phyloP scores from a whole-genome alignment of 2,797 vertebrate genomes.

The Hemibagrus guttatus region DNA sequence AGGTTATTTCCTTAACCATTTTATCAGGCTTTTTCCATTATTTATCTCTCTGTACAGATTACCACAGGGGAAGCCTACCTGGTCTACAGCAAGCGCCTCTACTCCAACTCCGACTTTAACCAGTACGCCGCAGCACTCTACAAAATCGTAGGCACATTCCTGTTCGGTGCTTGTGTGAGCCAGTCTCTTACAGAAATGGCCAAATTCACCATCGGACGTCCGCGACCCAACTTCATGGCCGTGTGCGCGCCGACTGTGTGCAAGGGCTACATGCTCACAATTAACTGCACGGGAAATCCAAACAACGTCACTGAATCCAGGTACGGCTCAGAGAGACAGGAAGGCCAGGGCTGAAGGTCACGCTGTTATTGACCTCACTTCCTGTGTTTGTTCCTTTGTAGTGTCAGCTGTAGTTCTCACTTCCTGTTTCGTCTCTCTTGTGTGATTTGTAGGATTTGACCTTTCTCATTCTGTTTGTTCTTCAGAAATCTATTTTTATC shows the following conservation, averaged over 20 bases:
- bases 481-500: conserved; percentile 1
- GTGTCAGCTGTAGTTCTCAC: conserved; percentile 38
- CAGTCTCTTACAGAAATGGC: conserved; percentile 93
- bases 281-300: conserved; percentile 80
- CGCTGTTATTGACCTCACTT: conserved; percentile 19
- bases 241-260: conserved; percentile 83
- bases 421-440: conserved; percentile 42
- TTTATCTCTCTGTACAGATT: conserved; percentile 63
- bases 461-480: conserved; percentile 40
- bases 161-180: conserved; percentile 88
- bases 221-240: conserved; percentile 87
- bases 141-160: conserved; percentile 92
- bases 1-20: background rate
- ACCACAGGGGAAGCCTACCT: conserved; percentile 82
- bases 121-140: conserved; percentile 90
- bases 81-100: conserved; percentile 85
- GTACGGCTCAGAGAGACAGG: conserved; percentile 56
- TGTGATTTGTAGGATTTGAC: conserved; percentile 25
- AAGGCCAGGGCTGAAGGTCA: conserved; percentile 26
- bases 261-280: conserved; percentile 78
- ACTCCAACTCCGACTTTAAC: conserved; percentile 89
- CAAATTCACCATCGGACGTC: conserved; percentile 90
- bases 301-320: conserved; percentile 87
- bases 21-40: background rate
- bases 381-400: conserved; percentile 49